phyloP scores from a whole-genome alignment of 2,888 invertebrate species.

The Microplitis manilae region DNA sequence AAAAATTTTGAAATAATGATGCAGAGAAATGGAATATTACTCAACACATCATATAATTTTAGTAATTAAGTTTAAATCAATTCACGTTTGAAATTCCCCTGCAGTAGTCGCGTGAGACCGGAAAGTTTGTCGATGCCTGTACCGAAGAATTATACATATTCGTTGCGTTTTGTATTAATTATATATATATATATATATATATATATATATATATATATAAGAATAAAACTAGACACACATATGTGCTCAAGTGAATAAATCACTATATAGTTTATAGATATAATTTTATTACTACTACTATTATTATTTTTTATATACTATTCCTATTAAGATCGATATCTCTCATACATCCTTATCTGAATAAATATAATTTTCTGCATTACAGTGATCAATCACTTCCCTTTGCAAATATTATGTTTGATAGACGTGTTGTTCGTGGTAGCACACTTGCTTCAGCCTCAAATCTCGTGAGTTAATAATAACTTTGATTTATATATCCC shows the following conservation, averaged over 20 bases:
- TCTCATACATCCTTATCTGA: neutral
- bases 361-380: constrained; percentile 54
- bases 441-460: constrained; percentile 79
- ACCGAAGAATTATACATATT: constrained; percentile 33
- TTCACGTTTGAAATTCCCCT: constrained; percentile 15
- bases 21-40: no score
- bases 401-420: constrained; percentile 91
- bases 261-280: neutral
- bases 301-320: neutral
- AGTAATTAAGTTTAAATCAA: constrained; percentile 17
- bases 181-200: constrained; percentile 16
- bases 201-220: constrained; percentile 18
- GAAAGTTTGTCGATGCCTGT: constrained; percentile 48
- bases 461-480: constrained; percentile 63
- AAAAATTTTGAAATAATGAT: no score
- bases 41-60: constrained; percentile 3
- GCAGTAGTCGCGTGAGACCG: constrained; percentile 26
- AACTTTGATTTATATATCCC: constrained; percentile 4
- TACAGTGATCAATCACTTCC: constrained; percentile 74
- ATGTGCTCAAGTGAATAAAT: neutral
- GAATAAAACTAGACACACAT: neutral
- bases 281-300: neutral
- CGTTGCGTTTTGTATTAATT: constrained; percentile 25
- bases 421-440: constrained; percentile 88
- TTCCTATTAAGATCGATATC: neutral